Percentiles rank a stretch among this genome's conserved stretches.
phyloP scores from a whole-genome alignment of 92 coral and sea anemone genomes.

The Ricordea florida region DNA sequence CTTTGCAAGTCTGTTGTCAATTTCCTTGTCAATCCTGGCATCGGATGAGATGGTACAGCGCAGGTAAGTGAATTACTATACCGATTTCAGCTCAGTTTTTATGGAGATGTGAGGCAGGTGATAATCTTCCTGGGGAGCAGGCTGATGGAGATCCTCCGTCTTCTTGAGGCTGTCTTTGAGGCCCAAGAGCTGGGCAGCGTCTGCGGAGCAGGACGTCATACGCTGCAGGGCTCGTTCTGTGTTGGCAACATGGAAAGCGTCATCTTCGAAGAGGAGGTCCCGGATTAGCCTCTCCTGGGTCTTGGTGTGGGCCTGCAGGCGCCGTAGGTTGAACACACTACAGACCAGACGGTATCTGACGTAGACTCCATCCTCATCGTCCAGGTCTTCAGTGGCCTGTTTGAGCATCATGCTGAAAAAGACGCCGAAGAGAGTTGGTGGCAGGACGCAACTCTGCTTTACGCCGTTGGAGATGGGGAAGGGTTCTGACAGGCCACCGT shows the following conservation, averaged over 20 bases:
- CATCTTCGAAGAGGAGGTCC: constrained; percentile 43
- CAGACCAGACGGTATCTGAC: constrained; percentile 30
- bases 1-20: constrained; percentile 7
- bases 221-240: constrained; percentile 24
- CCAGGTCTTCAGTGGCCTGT: constrained; percentile 28
- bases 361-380: constrained; percentile 5
- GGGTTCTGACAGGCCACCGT: neutral
- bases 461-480: neutral
- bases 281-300: constrained; percentile 16
- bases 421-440: constrained; percentile 11
- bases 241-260: constrained; percentile 20
- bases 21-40: constrained; percentile 6
- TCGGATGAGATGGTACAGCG: constrained; percentile 9
- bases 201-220: constrained; percentile 28
- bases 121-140: constrained; percentile 21
- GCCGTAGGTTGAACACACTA: constrained; percentile 36
- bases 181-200: constrained; percentile 6
- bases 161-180: constrained; percentile 13
- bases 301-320: constrained; percentile 53
- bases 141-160: constrained; percentile 27
- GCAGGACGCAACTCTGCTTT: constrained; percentile 5
- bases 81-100: neutral
- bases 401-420: too few relatives aligned
- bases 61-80: constrained; percentile 9
- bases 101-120: neutral